These are phyloP conservation scores for Chrysomallon squamiferum DNA, from an alignment of 1,140 invertebrate species.

Conservation along the genomic window DNA sequence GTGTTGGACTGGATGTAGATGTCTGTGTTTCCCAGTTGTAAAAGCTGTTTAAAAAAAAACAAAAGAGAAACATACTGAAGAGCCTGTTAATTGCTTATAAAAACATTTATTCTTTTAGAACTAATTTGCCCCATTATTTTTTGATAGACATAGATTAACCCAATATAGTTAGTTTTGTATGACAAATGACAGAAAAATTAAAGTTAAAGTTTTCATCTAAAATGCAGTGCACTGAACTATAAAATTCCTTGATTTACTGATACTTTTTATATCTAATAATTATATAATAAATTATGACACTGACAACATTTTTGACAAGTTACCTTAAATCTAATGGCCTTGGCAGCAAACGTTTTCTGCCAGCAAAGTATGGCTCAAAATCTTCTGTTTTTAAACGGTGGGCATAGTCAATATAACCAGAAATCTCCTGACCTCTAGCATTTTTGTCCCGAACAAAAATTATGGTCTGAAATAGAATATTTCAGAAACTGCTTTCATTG, in stretches of 20 bases:
- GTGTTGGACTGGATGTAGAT: constrained; percentile 71
- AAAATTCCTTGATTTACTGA: too few species aligned
- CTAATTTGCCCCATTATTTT: background rate
- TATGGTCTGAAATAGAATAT: constrained; percentile 67
- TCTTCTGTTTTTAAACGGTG: constrained; percentile 75
- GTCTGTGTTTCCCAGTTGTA: constrained; percentile 76
- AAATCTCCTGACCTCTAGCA: constrained; percentile 74
- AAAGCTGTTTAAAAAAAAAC: too few species aligned
- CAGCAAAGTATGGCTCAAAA: constrained; percentile 75
- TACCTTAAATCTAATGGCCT: constrained; percentile 73
- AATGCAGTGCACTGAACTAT: too few species aligned
- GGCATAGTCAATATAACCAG: constrained; percentile 79
- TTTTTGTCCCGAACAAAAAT: constrained; percentile 75
- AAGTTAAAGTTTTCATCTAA: too few species aligned
- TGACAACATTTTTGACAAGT: too few species aligned
- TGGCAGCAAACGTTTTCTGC: constrained; percentile 71
- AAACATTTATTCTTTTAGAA: background rate
- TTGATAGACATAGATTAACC: too few species aligned
- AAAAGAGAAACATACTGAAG: too few species aligned
- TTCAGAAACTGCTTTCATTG: too few species aligned
- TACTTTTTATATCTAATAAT: too few species aligned
- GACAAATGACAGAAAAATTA: too few species aligned
- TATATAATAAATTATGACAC: too few species aligned
- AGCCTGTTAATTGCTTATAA: background rate
- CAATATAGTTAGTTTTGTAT: too few species aligned